phyloP scores from a whole-genome alignment of 2,113 vertebrate genomes.

The Apteryx owenii region DNA sequence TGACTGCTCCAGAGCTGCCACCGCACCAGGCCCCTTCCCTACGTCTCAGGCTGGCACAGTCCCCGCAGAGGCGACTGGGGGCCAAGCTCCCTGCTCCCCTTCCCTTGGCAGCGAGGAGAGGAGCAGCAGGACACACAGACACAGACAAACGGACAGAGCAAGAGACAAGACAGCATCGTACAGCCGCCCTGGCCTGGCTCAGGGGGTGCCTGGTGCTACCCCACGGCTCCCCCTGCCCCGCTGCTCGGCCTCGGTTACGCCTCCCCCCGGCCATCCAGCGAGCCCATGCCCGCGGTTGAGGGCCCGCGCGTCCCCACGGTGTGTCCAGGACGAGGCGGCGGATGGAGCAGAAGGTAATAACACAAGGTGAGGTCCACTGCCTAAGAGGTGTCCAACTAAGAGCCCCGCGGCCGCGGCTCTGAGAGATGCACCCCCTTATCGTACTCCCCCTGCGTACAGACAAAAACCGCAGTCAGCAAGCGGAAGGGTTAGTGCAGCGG shows the following conservation, averaged over 20 bases:
- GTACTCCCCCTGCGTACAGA: conserved; percentile 88
- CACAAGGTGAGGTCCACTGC: conserved; percentile 82
- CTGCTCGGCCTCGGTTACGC: not conserved
- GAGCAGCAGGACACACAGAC: conserved; percentile 70
- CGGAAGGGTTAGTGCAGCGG: conserved; percentile 81
- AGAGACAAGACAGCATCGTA: conserved; percentile 61
- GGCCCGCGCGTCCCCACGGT: conserved; percentile 54
- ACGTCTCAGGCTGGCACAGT: not conserved
- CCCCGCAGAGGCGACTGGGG: fast-evolving
- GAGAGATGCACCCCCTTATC: conserved; percentile 82
- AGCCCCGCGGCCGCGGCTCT: conserved; percentile 73
- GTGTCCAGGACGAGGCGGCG: conserved; percentile 61
- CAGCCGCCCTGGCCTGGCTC: conserved; percentile 45
- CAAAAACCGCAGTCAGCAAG: conserved; percentile 88
- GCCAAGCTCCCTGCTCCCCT: conserved; percentile 26
- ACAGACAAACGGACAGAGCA: conserved; percentile 72
- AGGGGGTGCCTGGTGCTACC: conserved; percentile 47
- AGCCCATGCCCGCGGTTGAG: conserved; percentile 62
- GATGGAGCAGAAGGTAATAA: conserved; percentile 73
- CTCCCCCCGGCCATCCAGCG: conserved; percentile 31
- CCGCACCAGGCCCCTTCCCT: not conserved
- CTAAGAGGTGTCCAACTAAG: conserved; percentile 78
- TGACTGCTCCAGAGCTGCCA: not conserved
- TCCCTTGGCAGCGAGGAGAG: conserved; percentile 28
- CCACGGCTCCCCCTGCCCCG: not conserved